Evolutionary conservation across 2,113 vertebrate genomes (phyloP).

Genomic region (Eolophus roseicapilla): DNA sequence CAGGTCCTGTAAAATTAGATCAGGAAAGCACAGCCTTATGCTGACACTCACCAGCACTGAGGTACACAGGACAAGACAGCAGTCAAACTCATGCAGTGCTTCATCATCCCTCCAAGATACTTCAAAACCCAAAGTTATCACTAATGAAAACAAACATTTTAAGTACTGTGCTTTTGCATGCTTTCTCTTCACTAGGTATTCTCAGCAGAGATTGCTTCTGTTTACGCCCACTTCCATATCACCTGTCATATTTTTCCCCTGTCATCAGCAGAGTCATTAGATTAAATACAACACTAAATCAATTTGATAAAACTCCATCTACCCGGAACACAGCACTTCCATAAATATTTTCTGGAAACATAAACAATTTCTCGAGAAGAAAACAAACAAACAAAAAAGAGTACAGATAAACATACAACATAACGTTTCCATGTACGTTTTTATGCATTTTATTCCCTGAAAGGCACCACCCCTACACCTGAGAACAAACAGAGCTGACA

Average conservation of each 20-base stretch:
- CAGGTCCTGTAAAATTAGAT: too few species aligned
- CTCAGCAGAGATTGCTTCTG: neutral
- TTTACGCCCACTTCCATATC: neutral
- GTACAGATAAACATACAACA: too few species aligned
- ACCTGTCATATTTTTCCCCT: fast-evolving
- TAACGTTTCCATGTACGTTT: neutral
- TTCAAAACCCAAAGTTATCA: fast-evolving
- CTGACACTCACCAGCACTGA: fast-evolving
- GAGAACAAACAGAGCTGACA: neutral
- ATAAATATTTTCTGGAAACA: neutral
- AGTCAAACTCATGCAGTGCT: neutral
- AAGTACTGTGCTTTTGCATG: neutral
- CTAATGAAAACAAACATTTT: neutral
- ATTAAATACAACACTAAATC: neutral
- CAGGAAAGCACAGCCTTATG: fast-evolving
- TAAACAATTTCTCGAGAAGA: neutral
- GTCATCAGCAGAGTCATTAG: neutral
- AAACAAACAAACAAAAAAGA: neutral
- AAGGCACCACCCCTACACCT: neutral
- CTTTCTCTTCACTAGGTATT: neutral
- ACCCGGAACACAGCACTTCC: neutral
- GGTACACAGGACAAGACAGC: fast-evolving
- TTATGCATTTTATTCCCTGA: neutral
- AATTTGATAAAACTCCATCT: neutral
- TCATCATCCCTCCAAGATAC: neutral